phyloP scores from a whole-genome alignment of 2,113 vertebrate species.

The Lipophrys pholis region DNA sequence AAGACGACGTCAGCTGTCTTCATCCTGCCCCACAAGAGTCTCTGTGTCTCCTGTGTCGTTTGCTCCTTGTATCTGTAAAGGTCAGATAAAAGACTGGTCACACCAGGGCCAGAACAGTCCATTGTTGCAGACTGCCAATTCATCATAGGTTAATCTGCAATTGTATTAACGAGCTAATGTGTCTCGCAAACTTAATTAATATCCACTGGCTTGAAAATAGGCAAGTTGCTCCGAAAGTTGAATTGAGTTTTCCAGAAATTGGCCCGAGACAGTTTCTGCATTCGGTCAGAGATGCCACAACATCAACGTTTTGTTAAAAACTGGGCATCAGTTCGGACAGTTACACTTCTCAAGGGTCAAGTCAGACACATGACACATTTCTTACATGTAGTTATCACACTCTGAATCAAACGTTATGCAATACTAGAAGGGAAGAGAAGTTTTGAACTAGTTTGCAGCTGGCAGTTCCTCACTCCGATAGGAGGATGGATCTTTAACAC shows the following conservation, averaged over 20 bases:
- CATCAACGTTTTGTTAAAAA: constrained; percentile 13
- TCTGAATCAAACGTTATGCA: neutral
- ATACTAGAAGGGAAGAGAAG: neutral
- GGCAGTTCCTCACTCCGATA: constrained; percentile 8
- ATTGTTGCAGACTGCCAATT: constrained; percentile 68
- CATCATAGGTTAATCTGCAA: constrained; percentile 72
- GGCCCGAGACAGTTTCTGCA: constrained; percentile 40
- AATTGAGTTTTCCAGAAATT: constrained; percentile 45
- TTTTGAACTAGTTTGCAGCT: constrained; percentile 15
- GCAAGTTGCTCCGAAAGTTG: constrained; percentile 56
- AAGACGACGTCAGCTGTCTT: constrained; percentile 54
- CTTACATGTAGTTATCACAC: neutral
- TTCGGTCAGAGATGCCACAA: constrained; percentile 13
- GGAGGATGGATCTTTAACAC: constrained; percentile 38
- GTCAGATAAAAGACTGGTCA: constrained; percentile 76
- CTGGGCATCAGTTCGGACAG: too few species aligned
- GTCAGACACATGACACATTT: neutral
- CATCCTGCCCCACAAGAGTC: constrained; percentile 39
- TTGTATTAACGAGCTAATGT: constrained; percentile 72
- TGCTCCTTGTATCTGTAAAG: constrained; percentile 68
- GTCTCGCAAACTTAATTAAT: constrained; percentile 66
- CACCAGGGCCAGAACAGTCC: constrained; percentile 61
- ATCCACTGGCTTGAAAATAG: constrained; percentile 47
- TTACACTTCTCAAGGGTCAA: too few species aligned
- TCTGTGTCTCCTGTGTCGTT: constrained; percentile 64